phyloP scores from a whole-genome alignment of 2,888 invertebrate genomes.

The Corbicula japonica region DNA sequence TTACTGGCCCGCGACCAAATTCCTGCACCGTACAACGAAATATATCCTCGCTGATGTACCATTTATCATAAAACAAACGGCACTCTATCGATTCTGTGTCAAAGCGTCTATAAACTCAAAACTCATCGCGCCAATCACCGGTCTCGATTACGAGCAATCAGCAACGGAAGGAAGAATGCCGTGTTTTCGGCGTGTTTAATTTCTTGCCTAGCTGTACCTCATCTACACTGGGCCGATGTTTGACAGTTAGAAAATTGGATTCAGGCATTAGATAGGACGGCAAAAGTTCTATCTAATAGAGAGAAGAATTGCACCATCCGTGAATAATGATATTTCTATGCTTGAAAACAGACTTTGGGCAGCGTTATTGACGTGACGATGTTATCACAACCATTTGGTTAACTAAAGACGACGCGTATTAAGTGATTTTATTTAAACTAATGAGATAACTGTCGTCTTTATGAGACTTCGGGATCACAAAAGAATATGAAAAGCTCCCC shows the following conservation, averaged over 20 bases:
- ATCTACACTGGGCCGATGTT: conserved; percentile 71
- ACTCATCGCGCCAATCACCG: conserved; percentile 37
- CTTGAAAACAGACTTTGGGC: conserved; percentile 47
- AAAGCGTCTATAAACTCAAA: conserved; percentile 38
- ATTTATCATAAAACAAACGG: conserved; percentile 32
- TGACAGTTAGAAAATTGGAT: conserved; percentile 83
- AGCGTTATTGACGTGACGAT: conserved; percentile 47
- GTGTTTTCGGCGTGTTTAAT: conserved; percentile 74
- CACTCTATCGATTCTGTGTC: conserved; percentile 32
- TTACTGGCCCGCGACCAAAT: too few relatives aligned
- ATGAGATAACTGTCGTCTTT: conserved; percentile 62
- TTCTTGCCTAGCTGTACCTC: conserved; percentile 75
- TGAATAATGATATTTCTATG: conserved; percentile 67
- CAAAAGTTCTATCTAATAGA: conserved; percentile 45
- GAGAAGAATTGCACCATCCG: conserved; percentile 60
- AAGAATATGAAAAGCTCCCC: conserved; percentile 59
- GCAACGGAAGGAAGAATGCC: conserved; percentile 72
- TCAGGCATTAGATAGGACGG: conserved; percentile 70
- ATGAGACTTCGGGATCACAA: conserved; percentile 61
- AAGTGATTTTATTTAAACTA: conserved; percentile 61
- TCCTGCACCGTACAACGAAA: too few relatives aligned
- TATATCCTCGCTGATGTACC: too few relatives aligned
- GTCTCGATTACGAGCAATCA: conserved; percentile 67
- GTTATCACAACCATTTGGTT: conserved; percentile 63
- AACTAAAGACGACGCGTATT: conserved; percentile 61